Conservation (phyloP, 2,113 vertebrate genomes). For the Neogale vison region DNA sequence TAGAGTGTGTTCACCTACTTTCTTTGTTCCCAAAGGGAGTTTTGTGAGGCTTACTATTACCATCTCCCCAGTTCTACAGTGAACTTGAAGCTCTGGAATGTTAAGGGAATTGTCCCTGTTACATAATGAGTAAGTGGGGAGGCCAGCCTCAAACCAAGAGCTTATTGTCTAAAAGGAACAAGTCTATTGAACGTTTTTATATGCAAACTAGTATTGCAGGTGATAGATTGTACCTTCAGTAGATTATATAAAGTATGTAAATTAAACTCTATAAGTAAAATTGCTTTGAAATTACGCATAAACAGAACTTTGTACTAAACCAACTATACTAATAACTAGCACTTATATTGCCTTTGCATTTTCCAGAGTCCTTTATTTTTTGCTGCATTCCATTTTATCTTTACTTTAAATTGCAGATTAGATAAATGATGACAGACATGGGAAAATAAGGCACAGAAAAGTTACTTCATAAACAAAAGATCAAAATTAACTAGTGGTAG, state of each 20-base stretch:
- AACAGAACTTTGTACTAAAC: background rate
- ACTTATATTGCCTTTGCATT: background rate
- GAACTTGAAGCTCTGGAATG: background rate
- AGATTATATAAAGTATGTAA: background rate
- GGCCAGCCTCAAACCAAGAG: background rate
- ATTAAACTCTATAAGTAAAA: background rate
- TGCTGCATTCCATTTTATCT: background rate
- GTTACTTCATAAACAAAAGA: background rate
- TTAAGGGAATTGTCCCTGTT: background rate
- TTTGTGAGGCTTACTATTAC: background rate
- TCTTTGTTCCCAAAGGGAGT: background rate
- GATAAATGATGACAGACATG: background rate
- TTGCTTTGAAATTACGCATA: background rate
- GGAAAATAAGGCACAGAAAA: background rate
- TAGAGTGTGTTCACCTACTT: background rate
- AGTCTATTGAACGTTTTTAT: background rate
- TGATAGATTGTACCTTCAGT: background rate
- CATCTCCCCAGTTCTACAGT: background rate
- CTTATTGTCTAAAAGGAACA: background rate
- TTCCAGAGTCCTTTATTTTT: background rate
- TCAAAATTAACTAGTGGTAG: background rate
- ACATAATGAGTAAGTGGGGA: background rate
- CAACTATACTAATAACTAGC: background rate
- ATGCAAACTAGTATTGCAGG: background rate
- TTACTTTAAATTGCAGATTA: background rate